Base-by-base conservation (phyloP, 2,113 vertebrate species). In the Barbus barbus region DNA sequence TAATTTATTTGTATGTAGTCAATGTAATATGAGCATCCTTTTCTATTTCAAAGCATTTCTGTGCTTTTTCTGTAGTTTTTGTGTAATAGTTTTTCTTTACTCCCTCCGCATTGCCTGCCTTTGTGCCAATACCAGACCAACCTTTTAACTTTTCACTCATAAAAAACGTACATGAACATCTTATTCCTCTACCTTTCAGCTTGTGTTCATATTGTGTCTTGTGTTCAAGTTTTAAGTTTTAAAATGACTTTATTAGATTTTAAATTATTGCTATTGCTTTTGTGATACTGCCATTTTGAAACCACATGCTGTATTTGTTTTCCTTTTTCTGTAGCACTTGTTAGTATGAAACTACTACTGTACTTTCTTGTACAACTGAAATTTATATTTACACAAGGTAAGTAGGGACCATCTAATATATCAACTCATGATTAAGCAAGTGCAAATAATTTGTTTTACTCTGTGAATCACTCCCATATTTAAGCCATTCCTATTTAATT, bases 1-100 rank as follows among this genome's bases (percentile, higher is more conserved):
- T 87, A 89, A 86, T 88, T 87, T 87, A 90, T 89, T 86, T 51
- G 14, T 48, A 16, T 46, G 51, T 69, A 46, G 61, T 74, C 58
- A 13, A 75, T 71, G 26, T 3, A 12, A 44, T 67, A 48, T 4
- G 12, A 24, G 6, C 26, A 2, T 69, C 67, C 12, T 44, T 41
- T 28, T 5, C 14, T n/a, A n/a, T n/a, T n/a, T 41, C 41, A 41
- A 9, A 14, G 13, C 28, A 13, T 73, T 73, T 26, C 11, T 41
- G 41, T 41, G 41, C 41, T 11, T 38, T 26, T n/a, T n/a, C 33
- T 22, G 41, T 6, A 11, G 9, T 44, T 38, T n/a, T 18, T 53
- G 28, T 76, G 2, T 22, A 46, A 24, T 48, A 46, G 48, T 60
- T 63, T 79, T 41, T 14, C 28, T 36, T 60, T 16, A 13, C 71